Conservation (phyloP, 2,113 vertebrate genomes). For the Agapornis roseicollis region DNA sequence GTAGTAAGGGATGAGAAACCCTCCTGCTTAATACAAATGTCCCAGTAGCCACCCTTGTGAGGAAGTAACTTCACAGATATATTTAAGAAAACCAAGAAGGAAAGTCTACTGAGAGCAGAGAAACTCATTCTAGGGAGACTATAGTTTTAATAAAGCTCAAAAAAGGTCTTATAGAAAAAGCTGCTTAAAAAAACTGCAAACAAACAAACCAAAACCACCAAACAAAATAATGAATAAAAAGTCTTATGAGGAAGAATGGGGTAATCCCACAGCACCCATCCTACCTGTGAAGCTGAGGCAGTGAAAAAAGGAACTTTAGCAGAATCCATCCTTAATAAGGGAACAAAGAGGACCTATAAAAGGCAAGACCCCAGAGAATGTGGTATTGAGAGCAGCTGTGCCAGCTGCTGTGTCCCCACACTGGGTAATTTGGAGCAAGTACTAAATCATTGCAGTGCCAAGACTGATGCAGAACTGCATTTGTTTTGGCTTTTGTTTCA, state of each 20-base stretch:
- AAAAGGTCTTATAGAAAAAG: neutral
- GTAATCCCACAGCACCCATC: neutral
- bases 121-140: neutral
- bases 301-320: neutral
- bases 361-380: neutral
- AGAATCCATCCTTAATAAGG: neutral
- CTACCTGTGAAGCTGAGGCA: neutral
- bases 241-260: neutral
- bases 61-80: neutral
- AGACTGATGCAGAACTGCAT: neutral
- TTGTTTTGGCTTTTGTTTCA: neutral
- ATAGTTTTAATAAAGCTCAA: neutral
- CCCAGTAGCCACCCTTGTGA: neutral
- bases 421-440: neutral
- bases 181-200: neutral
- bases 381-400: neutral
- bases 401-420: neutral
- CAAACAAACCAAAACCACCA: neutral
- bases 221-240: neutral
- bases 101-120: neutral
- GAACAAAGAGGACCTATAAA: neutral
- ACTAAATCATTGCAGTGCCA: neutral
- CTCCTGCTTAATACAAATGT: neutral
- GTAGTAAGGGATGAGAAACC: neutral
- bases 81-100: neutral